Conservation (phyloP, 2,797 vertebrate genomes). For the Myoxocephalus aenaeus region DNA sequence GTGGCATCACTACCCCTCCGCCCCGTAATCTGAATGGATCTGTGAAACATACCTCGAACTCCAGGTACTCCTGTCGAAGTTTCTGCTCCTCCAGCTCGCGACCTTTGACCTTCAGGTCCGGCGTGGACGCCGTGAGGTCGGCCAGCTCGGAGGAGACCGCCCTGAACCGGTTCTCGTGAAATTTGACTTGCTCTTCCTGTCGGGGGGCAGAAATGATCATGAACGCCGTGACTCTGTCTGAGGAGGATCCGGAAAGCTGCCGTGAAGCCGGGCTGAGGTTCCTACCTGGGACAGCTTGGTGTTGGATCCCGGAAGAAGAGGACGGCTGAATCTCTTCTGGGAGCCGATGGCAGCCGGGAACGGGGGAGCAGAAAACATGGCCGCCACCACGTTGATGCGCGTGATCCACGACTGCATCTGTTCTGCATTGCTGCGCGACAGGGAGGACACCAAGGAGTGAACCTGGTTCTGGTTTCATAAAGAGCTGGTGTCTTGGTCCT, state of each 20-base stretch:
- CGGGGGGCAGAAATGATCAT: fast-evolving
- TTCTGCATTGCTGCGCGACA: slow-evolving; percentile 86
- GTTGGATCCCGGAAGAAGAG: slow-evolving; percentile 91
- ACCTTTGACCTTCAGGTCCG: slow-evolving; percentile 90
- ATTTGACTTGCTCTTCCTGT: slow-evolving; percentile 95
- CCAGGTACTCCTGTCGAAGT: slow-evolving; percentile 93
- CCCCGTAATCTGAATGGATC: no score
- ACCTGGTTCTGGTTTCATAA: no score
- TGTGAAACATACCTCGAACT: slow-evolving; percentile 91
- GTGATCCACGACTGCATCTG: slow-evolving; percentile 99
- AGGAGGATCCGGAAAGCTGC: neutral
- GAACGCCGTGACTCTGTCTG: neutral
- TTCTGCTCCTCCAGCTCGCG: slow-evolving; percentile 93
- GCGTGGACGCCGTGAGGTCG: slow-evolving; percentile 84
- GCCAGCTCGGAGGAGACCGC: slow-evolving; percentile 88
- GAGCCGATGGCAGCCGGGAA: slow-evolving; percentile 97
- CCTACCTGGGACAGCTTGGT: slow-evolving; percentile 94
- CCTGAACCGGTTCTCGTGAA: slow-evolving; percentile 92
- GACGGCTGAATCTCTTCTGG: slow-evolving; percentile 96
- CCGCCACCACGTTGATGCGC: slow-evolving; percentile 95
- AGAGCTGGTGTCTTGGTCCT: no score
- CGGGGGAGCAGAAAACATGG: slow-evolving; percentile 96
- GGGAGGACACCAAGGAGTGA: neutral
- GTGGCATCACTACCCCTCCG: no score
- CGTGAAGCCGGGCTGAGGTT: neutral